Conservation (phyloP, 1,140 invertebrate genomes). For the Ephestia elutella region DNA sequence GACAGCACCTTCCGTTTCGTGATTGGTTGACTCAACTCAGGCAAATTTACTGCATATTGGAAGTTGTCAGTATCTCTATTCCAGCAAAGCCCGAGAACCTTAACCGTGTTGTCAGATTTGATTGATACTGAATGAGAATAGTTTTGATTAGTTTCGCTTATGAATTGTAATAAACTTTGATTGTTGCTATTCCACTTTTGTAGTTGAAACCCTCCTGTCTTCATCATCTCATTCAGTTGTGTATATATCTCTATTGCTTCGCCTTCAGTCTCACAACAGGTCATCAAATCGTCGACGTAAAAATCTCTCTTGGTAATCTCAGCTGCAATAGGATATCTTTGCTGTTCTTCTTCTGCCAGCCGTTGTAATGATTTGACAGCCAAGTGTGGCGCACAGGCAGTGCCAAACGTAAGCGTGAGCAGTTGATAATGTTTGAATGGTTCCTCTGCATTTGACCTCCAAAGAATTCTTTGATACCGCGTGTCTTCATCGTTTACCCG, state of each 20-base stretch:
- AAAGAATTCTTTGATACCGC: slow-evolving; percentile 39
- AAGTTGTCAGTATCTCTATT: slow-evolving; percentile 3
- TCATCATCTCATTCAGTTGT: slow-evolving; percentile 15
- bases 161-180: slow-evolving; percentile 10
- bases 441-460: slow-evolving; percentile 21
- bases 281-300: slow-evolving; percentile 47
- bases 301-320: slow-evolving; percentile 24
- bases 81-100: slow-evolving; percentile 12
- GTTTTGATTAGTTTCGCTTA: slow-evolving; percentile 8
- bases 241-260: slow-evolving; percentile 17
- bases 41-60: background rate
- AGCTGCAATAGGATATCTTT: slow-evolving; percentile 18
- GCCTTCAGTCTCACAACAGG: slow-evolving; percentile 23
- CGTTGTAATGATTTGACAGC: slow-evolving; percentile 31
- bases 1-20: slow-evolving; percentile 40
- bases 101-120: slow-evolving; percentile 4
- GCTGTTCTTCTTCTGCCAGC: slow-evolving; percentile 28
- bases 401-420: slow-evolving; percentile 36
- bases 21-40: slow-evolving; percentile 6
- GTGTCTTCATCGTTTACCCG: slow-evolving; percentile 26
- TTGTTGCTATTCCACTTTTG: too few species aligned
- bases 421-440: slow-evolving; percentile 27
- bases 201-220: slow-evolving; percentile 17
- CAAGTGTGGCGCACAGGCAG: slow-evolving; percentile 25
- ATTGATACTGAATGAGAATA: background rate